These are phyloP conservation scores for Rhagologus leucostigma DNA, from an alignment of 2,113 vertebrate genomes.

Conservation along the genomic window DNA sequence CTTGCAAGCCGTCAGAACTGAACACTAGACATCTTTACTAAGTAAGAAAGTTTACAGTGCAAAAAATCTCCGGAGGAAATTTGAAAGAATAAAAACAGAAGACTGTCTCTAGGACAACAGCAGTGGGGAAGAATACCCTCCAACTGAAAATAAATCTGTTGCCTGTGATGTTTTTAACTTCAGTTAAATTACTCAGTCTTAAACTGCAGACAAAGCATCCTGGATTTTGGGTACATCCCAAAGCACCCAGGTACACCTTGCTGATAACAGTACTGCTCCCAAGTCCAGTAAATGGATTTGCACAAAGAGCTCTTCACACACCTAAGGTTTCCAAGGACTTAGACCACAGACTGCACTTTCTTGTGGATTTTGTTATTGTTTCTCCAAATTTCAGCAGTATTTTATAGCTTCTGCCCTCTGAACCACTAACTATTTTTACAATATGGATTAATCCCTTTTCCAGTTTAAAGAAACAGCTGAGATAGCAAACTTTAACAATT, in stretches of 20 bases:
- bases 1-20: not conserved
- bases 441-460: conserved; percentile 30
- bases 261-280: not conserved
- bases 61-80: not conserved
- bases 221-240: not conserved
- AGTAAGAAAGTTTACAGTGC: not conserved
- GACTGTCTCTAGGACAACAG: not conserved
- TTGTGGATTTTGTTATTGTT: conserved; percentile 6
- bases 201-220: not conserved
- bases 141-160: not conserved
- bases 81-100: not conserved
- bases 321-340: not conserved
- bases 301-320: not conserved
- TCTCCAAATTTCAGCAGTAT: not conserved
- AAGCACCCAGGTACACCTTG: not conserved
- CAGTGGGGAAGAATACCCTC: not conserved
- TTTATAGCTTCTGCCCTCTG: conserved; percentile 34
- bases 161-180: not conserved
- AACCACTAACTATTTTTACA: conserved; percentile 38
- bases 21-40: not conserved
- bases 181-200: not conserved
- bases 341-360: not conserved
- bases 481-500: conserved; percentile 41
- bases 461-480: conserved; percentile 57
- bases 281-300: accelerated